Evolutionary conservation across 2,888 invertebrate species (phyloP), one percentile per base, ranked within the genome.

Genomic region (Andrena praecox): DNA sequence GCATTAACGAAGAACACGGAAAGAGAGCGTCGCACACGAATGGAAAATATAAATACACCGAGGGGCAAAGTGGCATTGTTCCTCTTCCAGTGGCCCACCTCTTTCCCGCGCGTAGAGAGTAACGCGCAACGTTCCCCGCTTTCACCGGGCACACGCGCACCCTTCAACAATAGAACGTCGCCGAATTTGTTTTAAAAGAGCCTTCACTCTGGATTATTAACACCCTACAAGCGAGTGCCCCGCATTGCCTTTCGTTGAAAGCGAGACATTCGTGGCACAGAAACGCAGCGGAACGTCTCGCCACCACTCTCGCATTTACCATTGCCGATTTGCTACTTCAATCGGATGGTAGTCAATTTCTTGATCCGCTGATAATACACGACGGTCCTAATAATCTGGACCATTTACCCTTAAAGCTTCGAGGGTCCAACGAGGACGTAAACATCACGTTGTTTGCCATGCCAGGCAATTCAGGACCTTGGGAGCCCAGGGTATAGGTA

Each of bases 131-230:
- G 48, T 66, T 81, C 66, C 59, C 10, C n/a, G 67, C 68, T 74
- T 74, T 63, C 48, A 27, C 35, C 62, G 3, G 2, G 33, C 10
- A 52, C 35, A 48, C n/a, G 33, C 42, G 16, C 27, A 8, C 29
- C 8, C 2, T 29, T 60, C n/a, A 70, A 82, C 74, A 71, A 80
- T 80, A 42, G 70, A 67, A 20, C 27, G 33, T 31, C 48, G 50
- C 27, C 63, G 68, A 56, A 81, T 76, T 77, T 74, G 64, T 76
- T 78, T 75, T 69, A 77, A 71, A 70, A 70, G 60, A 54, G 63
- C 50, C 68, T 56, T 78, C 64, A 72, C 74, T 80, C 59, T 54
- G 52, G 31, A 60, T 78, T 82, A 86, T 78, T 82, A 86, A 86
- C 74, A 77, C 33, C 54, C 67, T 62, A 24, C 54, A 69, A 69